Evolutionary conservation across 2,797 vertebrate genomes (phyloP), one percentile per base, ranked within the genome.

Genomic region (Glossophaga mutica): DNA sequence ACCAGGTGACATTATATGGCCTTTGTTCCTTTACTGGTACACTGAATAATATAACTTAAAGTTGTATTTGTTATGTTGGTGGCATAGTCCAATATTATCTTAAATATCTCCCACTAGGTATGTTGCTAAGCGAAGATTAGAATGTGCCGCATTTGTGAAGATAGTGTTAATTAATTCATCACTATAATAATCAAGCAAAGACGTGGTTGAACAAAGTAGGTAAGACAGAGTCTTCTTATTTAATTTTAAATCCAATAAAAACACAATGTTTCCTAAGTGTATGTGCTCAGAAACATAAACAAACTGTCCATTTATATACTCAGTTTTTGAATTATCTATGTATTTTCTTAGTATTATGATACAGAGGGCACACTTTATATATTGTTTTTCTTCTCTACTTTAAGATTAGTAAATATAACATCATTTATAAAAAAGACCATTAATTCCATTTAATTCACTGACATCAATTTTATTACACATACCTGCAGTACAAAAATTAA

Each of bases 21-120:
- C 29, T 88, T 34, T 87, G 4, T 71, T 91, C 26, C 34, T 19
- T 94, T 73, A 22, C 29, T 84, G 50, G 9, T 76, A 10, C 11
- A 85, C 74, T 93, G 86, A 81, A 87, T 93, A 96, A 82, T n/a
- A 95, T 78, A 93, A 81, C 46, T 84, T 94, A 74, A 94, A 91
- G 22, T 16, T 93, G 8, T 48, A 9, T 21, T 78, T 97, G 76
- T 74, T 0, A 0, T 81, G 44, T 81, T 91, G 39, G 15, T 57
- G 16, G 22, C 32, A 48, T 39, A 32, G 12, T 65, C 9, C 77
- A 91, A 74, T 85, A 71, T 67, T 94, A 21, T 81, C 52, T 94
- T 87, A 95, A 95, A 96, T 82, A 94, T 65, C 15, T 14, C 14
- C 71, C 18, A 82, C 78, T 93, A 70, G 71, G 19, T 57, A 59